A percentile compares a stretch with the other conserved stretches of the same genome.
These are phyloP conservation scores for Rhingia campestris DNA, from an alignment of 2,888 invertebrate genomes.

Conservation along the genomic window DNA sequence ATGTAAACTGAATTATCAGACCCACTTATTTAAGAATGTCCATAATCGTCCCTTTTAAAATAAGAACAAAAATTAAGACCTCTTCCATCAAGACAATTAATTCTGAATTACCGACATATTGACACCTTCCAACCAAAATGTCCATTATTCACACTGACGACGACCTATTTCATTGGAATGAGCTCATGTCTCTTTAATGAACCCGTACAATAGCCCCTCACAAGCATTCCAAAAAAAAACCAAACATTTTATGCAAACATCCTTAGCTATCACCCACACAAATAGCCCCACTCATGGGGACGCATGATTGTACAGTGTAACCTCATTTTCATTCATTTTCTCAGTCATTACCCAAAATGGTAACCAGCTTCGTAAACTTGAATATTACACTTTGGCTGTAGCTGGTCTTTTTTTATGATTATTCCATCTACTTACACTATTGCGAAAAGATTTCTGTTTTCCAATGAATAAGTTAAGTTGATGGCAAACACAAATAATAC, in stretches of 20 bases:
- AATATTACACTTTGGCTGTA: constrained; percentile 11
- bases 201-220: background rate
- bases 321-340: constrained; percentile 14
- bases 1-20: no score
- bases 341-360: constrained; percentile 30
- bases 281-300: background rate
- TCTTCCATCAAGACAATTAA: no score
- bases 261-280: background rate
- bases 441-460: constrained; percentile 21
- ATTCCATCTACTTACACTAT: constrained; percentile 11
- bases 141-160: no score
- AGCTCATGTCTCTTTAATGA: background rate
- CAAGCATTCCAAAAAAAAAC: background rate
- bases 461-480: constrained; percentile 37
- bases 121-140: no score
- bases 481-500: background rate
- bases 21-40: no score
- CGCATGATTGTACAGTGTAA: constrained; percentile 7
- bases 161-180: no score
- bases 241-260: background rate
- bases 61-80: no score
- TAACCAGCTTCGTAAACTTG: constrained; percentile 33
- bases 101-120: no score
- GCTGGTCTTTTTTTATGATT: background rate
- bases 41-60: no score